Evolutionary conservation across 2,113 vertebrate species (phyloP), one percentile per base, ranked within the genome.

Genomic region (Theropithecus gelada): DNA sequence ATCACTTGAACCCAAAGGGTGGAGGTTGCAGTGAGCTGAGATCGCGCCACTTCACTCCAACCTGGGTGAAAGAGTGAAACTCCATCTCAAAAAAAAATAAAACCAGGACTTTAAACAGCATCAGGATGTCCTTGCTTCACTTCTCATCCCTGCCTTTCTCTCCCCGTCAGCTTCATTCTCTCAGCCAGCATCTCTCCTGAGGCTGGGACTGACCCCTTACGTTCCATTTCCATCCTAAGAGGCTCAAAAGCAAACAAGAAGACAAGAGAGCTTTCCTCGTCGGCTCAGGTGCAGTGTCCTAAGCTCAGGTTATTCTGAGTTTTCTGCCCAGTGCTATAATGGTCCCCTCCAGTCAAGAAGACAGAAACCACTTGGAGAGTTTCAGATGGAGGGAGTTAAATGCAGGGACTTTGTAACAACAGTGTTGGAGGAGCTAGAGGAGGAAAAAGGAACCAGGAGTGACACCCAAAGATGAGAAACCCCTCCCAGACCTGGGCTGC

Each of bases 201-300:
- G 66, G 6, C 73, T 45, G 25, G 8, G 23, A 8, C 73, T 79
- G 52, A 68, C 57, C 32, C 8, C 20, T 4, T 61, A 57, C 64
- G 30, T 52, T 87, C 23, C 12, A 22, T 45, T 52, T 85, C 81
- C 66, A 14, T 68, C n/a, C 25, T 78, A 30, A 83, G 90, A 90
- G 87, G 59, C 38, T 66, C 93, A 90, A 90, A 61, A 90, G 85
- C 85, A 82, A 23, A 90, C 55, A 25, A 50, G 38, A 57, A 50
- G 38, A 55, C 5, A 52, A 50, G 14, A 70, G 35, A 59, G 68
- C 7, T 45, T 73, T 72, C n/a, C 45, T 70, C 23, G 8, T 8
- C 0, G 2, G 17, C 70, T 93, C 59, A 22, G 27, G 79, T 57
- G 66, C 78, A 45, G 8, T 64, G 10, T 75, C 55, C 85, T 66